Percentiles rank a stretch among this genome's conserved stretches.
Conservation (phyloP, 2,888 invertebrate genomes). For the Rhamnusium bicolor region DNA sequence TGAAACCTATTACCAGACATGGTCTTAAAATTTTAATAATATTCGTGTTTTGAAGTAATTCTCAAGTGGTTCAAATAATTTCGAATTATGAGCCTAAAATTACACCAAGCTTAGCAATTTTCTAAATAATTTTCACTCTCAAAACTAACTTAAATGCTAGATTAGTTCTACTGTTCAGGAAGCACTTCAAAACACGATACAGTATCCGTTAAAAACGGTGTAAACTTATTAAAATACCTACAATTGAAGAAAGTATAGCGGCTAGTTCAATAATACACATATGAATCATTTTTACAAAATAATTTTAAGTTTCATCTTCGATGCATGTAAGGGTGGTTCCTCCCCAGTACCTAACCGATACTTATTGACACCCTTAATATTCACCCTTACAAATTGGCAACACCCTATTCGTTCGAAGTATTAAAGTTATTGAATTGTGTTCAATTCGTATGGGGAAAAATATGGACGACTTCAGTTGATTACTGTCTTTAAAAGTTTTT, state of each 20-base stretch:
- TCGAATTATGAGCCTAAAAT: constrained; percentile 49
- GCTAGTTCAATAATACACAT: not conserved
- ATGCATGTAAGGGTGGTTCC: constrained; percentile 43
- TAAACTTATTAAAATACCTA: not conserved
- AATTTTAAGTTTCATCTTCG: constrained; percentile 9
- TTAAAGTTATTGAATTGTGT: constrained; percentile 56
- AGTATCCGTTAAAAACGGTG: constrained; percentile 2
- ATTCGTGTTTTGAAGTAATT: constrained; percentile 56
- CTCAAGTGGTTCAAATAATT: constrained; percentile 55
- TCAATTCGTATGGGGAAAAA: constrained; percentile 54
- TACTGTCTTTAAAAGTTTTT: constrained; percentile 51
- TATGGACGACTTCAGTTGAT: constrained; percentile 54
- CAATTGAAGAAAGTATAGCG: not conserved
- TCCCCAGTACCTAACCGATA: constrained; percentile 59
- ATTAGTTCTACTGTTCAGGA: constrained; percentile 44
- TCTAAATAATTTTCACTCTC: constrained; percentile 47
- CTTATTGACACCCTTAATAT: constrained; percentile 63
- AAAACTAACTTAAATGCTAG: constrained; percentile 50
- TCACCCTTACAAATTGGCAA: constrained; percentile 54
- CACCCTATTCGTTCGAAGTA: constrained; percentile 54
- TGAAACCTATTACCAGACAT: constrained; percentile 49
- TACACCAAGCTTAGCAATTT: constrained; percentile 53
- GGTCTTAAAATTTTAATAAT: constrained; percentile 57
- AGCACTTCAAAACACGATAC: constrained; percentile 47
- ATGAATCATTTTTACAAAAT: not conserved